Conservation (phyloP, 2,888 invertebrate species). For the Calameuta pallipes region DNA sequence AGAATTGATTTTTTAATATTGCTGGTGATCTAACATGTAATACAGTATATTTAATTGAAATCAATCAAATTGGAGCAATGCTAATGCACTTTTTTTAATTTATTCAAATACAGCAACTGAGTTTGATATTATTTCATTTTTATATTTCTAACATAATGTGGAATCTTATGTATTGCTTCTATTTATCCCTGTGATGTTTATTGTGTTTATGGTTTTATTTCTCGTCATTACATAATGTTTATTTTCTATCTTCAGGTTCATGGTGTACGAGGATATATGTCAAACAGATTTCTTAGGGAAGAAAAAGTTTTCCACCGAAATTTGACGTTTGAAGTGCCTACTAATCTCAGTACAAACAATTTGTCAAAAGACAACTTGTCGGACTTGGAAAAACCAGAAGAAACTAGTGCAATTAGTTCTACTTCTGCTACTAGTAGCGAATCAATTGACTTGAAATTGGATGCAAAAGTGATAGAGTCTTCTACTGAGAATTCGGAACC, state of each 20-base stretch:
- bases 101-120: not conserved
- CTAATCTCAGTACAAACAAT: slow-evolving; percentile 44
- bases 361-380: not conserved
- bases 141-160: not conserved
- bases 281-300: slow-evolving; percentile 72
- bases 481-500: not conserved
- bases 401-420: not conserved
- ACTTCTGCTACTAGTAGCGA: not conserved
- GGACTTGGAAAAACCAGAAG: slow-evolving; percentile 10
- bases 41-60: not conserved
- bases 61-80: not conserved
- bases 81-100: not conserved
- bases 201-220: not conserved
- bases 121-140: not conserved
- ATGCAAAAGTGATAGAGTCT: not conserved
- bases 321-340: slow-evolving; percentile 65
- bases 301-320: slow-evolving; percentile 67
- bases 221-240: not conserved
- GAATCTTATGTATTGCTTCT: not conserved
- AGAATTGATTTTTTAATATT: not conserved
- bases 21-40: not conserved
- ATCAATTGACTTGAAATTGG: not conserved
- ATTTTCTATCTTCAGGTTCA: slow-evolving; percentile 65
- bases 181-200: not conserved
- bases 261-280: slow-evolving; percentile 77